Base-by-base conservation (phyloP, 1,140 invertebrate species). In the Heliconius congener region DNA sequence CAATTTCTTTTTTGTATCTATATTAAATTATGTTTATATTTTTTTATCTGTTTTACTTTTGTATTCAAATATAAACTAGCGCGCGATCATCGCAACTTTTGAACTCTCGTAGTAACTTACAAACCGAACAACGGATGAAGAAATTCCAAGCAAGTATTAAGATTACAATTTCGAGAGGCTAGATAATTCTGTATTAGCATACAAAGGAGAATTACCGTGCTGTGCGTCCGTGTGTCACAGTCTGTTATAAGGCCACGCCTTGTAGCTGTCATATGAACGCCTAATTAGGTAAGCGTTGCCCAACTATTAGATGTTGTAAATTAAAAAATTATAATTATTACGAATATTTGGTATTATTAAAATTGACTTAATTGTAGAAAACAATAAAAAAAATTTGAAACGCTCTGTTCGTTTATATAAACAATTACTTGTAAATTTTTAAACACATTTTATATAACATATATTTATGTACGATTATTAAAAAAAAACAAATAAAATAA, bases 131-230 rank as follows among this genome's bases (percentile, higher is more conserved):
- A 88, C 85, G 86, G 87, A 92, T 92, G 92, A 91, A 93, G 92
- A 92, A 93, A 93, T 90, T 92, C 87, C 89, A 88, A 90, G 88
- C 91, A 76, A 89, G 92, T 91, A 91, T 88, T 84, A 88, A 93
- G 92, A 93, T 93, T 93, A 93, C 90, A 91, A 93, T 93, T 93
- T 92, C 84, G 87, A 91, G 86, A 84, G 85, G 88, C 91, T 92
- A 92, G 92, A 93, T 93, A 92, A 93, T 92, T 93, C 90, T 86
- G 85, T 89, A 90, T 93, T 93, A 91, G 92, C 92, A 93, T 93
- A 93, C 92, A 92, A 92, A 93, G 91, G 92, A 90, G 91, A 90
- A 93, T 92, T 92, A 92, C 91, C 88, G 90, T 89, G 87, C 83
- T 88, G 87, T 90, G 88, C 86, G 91, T 93, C 82, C 87, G 90